Conservation (phyloP, 2,797 vertebrate species). For the Chaetophractus vellerosus region DNA sequence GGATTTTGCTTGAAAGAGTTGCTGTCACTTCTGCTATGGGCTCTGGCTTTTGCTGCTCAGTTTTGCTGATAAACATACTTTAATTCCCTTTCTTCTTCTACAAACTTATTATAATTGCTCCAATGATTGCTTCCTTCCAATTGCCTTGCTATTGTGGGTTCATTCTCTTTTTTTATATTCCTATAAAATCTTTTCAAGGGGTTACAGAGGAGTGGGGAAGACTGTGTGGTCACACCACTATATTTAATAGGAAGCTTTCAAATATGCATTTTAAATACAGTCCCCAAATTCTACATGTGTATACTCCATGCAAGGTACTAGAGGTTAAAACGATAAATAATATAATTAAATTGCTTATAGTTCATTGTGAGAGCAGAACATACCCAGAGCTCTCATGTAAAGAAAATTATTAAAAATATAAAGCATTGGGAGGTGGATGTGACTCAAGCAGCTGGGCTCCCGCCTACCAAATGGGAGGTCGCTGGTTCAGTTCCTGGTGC, state of each 20-base stretch:
- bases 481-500: no score
- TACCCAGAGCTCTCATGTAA: neutral
- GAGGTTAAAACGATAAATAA: neutral
- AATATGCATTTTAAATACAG: neutral
- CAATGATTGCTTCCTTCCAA: neutral
- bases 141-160: neutral
- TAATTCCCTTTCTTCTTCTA: neutral
- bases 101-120: neutral
- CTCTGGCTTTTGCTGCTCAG: neutral
- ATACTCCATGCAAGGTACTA: neutral
- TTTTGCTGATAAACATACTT: neutral
- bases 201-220: neutral
- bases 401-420: constrained; percentile 32
- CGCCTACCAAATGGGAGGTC: no score
- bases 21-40: neutral
- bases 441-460: no score
- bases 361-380: neutral
- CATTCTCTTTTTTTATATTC: neutral
- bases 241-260: neutral
- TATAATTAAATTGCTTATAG: neutral
- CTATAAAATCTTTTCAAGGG: neutral
- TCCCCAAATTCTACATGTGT: neutral
- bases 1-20: neutral
- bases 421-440: neutral
- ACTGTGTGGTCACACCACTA: neutral